Percentiles rank a stretch among this genome's conserved stretches.
phyloP scores from a whole-genome alignment of 1,140 invertebrate species.

The Penaeus chinensis region DNA sequence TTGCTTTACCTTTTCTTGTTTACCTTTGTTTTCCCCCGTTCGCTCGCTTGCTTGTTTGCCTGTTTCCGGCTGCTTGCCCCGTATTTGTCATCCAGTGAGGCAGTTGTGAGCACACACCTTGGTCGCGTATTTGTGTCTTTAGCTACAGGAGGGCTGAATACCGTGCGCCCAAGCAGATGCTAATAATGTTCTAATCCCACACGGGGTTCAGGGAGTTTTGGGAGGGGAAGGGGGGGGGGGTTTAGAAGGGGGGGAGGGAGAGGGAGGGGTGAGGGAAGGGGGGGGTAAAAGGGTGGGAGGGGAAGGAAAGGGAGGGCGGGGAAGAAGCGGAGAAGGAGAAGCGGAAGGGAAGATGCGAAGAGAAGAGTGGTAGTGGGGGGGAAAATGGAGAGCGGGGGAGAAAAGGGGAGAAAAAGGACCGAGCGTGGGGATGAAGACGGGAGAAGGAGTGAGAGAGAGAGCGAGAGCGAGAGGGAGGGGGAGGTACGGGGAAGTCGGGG shows the following conservation, averaged over 20 bases:
- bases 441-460: background rate
- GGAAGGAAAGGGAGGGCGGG: background rate
- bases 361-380: background rate
- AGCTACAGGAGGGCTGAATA: too few species aligned
- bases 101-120: too few species aligned
- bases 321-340: background rate
- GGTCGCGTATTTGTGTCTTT: background rate
- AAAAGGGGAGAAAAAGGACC: background rate
- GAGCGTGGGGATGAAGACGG: background rate
- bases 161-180: too few species aligned
- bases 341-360: background rate
- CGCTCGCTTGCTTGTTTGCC: too few species aligned
- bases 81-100: too few species aligned
- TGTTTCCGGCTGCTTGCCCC: too few species aligned
- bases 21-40: background rate
- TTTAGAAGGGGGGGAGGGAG: background rate
- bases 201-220: too few species aligned
- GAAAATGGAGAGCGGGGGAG: background rate
- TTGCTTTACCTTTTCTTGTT: background rate
- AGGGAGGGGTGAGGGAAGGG: background rate
- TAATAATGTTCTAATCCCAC: too few species aligned
- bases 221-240: background rate
- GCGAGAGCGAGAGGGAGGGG: slow-evolving; percentile 5
- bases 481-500: background rate
- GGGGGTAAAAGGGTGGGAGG: too few species aligned